Evolutionary conservation across 1,140 invertebrate genomes (phyloP), one percentile per base, ranked within the genome.

Genomic region (Gonatopus flavifemur): DNA sequence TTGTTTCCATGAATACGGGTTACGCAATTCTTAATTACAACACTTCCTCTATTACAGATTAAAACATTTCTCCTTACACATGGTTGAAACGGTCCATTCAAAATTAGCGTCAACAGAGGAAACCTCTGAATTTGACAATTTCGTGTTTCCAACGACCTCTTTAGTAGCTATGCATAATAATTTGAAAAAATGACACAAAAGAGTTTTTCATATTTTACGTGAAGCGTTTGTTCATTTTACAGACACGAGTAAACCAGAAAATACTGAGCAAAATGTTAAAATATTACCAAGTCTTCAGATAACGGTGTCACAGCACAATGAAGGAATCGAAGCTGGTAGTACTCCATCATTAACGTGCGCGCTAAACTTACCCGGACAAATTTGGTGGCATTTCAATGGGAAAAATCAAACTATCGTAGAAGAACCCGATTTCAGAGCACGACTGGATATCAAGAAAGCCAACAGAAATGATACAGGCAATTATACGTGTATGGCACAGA

Each of bases 391-490:
- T 18, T 57, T 46, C 6, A 58, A 65, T 16, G 68, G 48, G 8
- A 67, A 57, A 13, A 79, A 78, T 55, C 55, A 77, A 2, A 78
- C 74, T 0, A 72, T 66, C 5, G 62, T 74, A 25, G 73, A 67
- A 44, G 69, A 77, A 35, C 68, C 62, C 13, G 67, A 75, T 1
- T 35, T 55, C n/a, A 45, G 48, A 20, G 66, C 57, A 21, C 59
- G 73, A 13, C 57, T 83, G 19, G 77, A 77, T n/a, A 70, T 84
- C 22, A 62, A 71, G 2, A 76, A 77, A 46, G 75, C 78, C 9
- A 81, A 71, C 2, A 67, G 77, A 28, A 69, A 72, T 7, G 80
- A 85, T 30, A 79, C 74, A 8, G 83, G 83, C 0, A 78, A 82
- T 55, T 84, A 83, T 51, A 81, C 77, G 0, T 84, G 83, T 51